Percentiles rank a stretch among this genome's conserved stretches.
Evolutionary conservation across 2,113 vertebrate species (phyloP).

Genomic region (Sapajus apella): DNA sequence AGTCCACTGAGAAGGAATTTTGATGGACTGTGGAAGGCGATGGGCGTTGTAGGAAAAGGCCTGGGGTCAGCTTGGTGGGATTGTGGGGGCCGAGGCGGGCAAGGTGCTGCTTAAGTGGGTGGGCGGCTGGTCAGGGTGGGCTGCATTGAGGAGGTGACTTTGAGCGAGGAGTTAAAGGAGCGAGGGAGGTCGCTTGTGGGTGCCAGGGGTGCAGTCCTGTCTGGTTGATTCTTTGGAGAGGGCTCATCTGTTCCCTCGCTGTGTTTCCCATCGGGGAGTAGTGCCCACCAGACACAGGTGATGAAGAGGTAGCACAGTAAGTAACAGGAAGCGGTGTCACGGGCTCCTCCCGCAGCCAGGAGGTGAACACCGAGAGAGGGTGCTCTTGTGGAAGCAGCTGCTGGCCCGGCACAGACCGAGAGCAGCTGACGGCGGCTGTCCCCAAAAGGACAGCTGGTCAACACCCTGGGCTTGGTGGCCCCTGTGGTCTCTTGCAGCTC

Average conservation of each 20-base stretch:
- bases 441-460: not conserved
- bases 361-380: accelerated
- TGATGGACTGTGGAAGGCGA: not conserved
- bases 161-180: not conserved
- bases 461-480: no score
- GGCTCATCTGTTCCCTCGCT: not conserved
- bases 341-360: accelerated
- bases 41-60: accelerated
- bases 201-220: no score
- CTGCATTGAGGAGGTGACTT: not conserved
- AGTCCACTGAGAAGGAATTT: accelerated
- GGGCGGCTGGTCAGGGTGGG: not conserved
- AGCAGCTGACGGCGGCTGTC: not conserved
- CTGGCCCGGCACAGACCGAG: not conserved
- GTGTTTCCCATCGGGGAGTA: accelerated
- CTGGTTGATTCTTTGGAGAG: not conserved
- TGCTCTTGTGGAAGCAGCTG: no score
- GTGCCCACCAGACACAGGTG: not conserved
- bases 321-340: accelerated
- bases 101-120: not conserved
- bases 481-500: not conserved
- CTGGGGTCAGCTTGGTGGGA: no score
- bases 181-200: no score
- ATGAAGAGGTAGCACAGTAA: not conserved
- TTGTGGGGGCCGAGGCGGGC: not conserved